These are phyloP conservation scores for Allygus modestus DNA, from an alignment of 2,888 invertebrate genomes.

Conservation along the genomic window DNA sequence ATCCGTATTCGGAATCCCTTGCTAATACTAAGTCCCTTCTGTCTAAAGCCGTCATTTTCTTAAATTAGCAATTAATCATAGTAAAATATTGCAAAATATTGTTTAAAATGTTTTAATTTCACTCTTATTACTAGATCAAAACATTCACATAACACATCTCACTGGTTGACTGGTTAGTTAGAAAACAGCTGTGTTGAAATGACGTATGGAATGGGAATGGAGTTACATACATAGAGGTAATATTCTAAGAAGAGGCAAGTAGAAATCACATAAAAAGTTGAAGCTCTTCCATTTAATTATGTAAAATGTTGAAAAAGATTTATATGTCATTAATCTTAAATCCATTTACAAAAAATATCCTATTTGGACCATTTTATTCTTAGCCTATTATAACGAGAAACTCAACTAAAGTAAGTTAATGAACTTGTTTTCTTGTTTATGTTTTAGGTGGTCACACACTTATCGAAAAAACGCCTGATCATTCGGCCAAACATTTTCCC, in stretches of 20 bases:
- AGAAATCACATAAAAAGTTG: too few relatives aligned
- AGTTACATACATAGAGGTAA: neutral
- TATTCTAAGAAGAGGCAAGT: neutral
- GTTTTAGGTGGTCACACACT: too few relatives aligned
- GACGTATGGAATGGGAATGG: conserved; percentile 25
- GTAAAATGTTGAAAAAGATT: too few relatives aligned
- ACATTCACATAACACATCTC: conserved; percentile 30
- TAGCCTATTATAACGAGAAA: too few relatives aligned
- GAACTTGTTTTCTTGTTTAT: too few relatives aligned
- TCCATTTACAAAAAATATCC: too few relatives aligned
- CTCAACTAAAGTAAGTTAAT: too few relatives aligned
- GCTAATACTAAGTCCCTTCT: conserved; percentile 66
- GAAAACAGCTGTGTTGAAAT: conserved; percentile 49
- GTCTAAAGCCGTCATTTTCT: conserved; percentile 64
- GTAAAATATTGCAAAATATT: conserved; percentile 13
- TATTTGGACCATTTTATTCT: too few relatives aligned
- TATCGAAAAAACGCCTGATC: too few relatives aligned
- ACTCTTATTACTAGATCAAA: conserved; percentile 13
- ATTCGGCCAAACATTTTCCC: too few relatives aligned
- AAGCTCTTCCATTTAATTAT: too few relatives aligned
- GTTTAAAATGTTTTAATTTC: conserved; percentile 40
- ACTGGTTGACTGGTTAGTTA: neutral
- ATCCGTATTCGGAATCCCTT: conserved; percentile 68
- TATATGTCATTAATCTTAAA: too few relatives aligned
- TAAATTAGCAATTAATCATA: conserved; percentile 36